These are phyloP conservation scores for Drosophila parthenogenetica DNA, from an alignment of 2,888 invertebrate genomes.

Conservation along the genomic window DNA sequence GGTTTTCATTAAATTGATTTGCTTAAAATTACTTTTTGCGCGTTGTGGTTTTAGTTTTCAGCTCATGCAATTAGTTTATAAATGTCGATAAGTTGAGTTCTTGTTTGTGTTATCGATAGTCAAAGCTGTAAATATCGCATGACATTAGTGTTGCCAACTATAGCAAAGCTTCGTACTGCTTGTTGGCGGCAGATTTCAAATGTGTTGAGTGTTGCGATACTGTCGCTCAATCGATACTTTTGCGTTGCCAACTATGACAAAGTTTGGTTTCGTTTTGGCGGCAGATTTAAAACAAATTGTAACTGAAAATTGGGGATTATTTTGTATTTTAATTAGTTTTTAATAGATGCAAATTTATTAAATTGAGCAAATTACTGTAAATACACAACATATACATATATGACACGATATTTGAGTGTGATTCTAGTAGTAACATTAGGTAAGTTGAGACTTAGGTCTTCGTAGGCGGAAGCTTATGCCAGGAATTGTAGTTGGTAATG, in stretches of 20 bases:
- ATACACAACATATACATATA: too few species aligned
- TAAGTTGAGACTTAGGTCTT: not conserved
- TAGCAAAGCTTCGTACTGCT: not conserved
- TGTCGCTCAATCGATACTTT: too few species aligned
- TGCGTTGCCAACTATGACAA: too few species aligned
- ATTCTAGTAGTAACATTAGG: not conserved
- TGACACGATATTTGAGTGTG: too few species aligned
- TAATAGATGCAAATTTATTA: too few species aligned
- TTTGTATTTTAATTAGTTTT: too few species aligned
- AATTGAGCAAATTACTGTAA: too few species aligned
- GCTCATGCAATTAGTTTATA: constrained; percentile 10
- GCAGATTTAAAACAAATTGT: too few species aligned
- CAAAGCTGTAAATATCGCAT: not conserved
- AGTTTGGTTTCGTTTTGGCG: too few species aligned
- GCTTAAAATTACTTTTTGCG: not conserved
- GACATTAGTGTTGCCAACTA: constrained; percentile 10
- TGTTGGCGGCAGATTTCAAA: not conserved
- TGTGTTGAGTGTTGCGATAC: too few species aligned
- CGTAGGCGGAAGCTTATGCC: not conserved
- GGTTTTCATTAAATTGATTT: too few species aligned
- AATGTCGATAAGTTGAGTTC: not conserved
- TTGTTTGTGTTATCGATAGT: constrained; percentile 19
- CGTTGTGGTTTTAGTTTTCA: constrained; percentile 8
- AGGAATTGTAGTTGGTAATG: constrained; percentile 88
- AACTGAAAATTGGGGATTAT: too few species aligned